These are phyloP conservation scores for Dicycla oo DNA, from an alignment of 2,888 invertebrate species.

Conservation along the genomic window DNA sequence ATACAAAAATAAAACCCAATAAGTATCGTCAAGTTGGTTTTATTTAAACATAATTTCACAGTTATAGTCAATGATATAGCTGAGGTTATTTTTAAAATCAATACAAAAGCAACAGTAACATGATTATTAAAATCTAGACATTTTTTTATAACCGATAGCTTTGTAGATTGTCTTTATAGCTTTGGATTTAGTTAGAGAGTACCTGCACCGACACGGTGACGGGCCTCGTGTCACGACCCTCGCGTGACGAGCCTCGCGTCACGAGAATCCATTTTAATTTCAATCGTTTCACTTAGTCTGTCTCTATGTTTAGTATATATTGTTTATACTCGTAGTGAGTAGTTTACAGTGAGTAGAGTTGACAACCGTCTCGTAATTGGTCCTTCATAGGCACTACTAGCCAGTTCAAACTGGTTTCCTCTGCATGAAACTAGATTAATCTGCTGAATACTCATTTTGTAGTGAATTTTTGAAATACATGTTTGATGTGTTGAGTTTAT, in stretches of 20 bases:
- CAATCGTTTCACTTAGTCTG: constrained; percentile 48
- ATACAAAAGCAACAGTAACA: background rate
- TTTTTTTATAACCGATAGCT: constrained; percentile 16
- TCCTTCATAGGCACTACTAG: background rate
- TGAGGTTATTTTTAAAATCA: background rate
- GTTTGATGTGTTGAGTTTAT: background rate
- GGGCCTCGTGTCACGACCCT: no score
- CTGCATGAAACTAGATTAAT: background rate
- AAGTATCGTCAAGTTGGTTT: constrained; percentile 4
- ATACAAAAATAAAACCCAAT: constrained; percentile 23
- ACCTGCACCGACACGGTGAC: constrained; percentile 50
- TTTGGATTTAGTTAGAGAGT: constrained; percentile 10
- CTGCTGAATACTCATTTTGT: background rate
- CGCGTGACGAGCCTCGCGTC: constrained; percentile 65
- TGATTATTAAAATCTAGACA: constrained; percentile 5
- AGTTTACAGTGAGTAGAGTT: constrained; percentile 20
- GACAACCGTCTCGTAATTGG: constrained; percentile 27
- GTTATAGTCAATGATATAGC: background rate
- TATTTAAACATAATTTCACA: constrained; percentile 13
- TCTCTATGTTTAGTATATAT: constrained; percentile 24
- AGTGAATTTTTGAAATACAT: background rate
- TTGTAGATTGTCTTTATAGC: constrained; percentile 24
- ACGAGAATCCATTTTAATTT: constrained; percentile 57
- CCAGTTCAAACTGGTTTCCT: background rate
- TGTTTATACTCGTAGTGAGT: constrained; percentile 29